phyloP scores from a whole-genome alignment of 2,113 vertebrate genomes.

The Montifringilla adamsi region DNA sequence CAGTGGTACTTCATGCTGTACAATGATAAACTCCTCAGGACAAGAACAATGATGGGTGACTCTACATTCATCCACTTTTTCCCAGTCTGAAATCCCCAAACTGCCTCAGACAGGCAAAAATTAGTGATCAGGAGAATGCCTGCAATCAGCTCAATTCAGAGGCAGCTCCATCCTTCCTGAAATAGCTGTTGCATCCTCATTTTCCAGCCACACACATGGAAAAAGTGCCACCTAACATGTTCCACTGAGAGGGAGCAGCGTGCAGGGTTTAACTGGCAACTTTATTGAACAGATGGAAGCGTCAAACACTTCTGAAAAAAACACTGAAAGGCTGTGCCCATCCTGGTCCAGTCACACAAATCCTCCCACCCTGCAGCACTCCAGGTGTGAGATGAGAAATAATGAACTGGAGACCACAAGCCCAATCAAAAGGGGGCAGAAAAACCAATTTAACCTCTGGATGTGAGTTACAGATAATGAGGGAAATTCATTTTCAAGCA shows the following conservation, averaged over 20 bases:
- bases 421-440: background rate
- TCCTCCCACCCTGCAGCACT: background rate
- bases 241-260: background rate
- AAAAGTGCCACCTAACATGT: background rate
- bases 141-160: background rate
- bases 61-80: background rate
- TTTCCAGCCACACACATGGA: background rate
- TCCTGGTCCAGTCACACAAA: background rate
- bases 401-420: background rate
- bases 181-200: background rate
- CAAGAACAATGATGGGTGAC: background rate
- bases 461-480: background rate
- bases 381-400: background rate
- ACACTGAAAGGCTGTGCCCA: background rate
- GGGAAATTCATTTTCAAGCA: background rate
- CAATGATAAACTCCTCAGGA: background rate
- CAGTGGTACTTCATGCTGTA: rapidly evolving
- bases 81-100: background rate
- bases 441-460: background rate
- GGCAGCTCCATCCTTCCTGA: background rate
- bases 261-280: background rate
- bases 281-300: background rate
- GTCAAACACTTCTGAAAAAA: background rate
- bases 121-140: background rate
- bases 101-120: background rate